Evolutionary conservation across 2,797 vertebrate species (phyloP).

Genomic region (Enteromius trimaculatus): DNA sequence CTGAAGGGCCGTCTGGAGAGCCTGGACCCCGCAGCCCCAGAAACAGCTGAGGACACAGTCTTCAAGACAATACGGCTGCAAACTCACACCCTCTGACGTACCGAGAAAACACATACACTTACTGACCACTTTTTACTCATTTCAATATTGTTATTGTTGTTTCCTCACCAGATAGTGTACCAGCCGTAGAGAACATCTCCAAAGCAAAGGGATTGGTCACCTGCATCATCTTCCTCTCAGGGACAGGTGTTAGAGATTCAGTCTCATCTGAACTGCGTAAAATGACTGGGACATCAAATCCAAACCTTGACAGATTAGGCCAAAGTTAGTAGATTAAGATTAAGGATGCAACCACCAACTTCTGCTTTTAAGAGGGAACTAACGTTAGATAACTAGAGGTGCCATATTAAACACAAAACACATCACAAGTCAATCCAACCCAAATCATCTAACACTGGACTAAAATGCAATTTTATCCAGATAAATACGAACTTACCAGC

Average conservation of each 20-base stretch:
- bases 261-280: slow-evolving; percentile 89
- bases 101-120: neutral
- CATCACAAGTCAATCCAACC: too few species aligned
- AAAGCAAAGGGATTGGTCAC: slow-evolving; percentile 93
- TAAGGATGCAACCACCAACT: neutral
- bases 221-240: slow-evolving; percentile 91
- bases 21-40: slow-evolving; percentile 91
- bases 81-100: slow-evolving; percentile 77
- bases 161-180: slow-evolving; percentile 83
- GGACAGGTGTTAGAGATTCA: slow-evolving; percentile 76
- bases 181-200: slow-evolving; percentile 75
- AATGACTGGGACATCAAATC: slow-evolving; percentile 92
- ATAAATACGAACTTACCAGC: slow-evolving; percentile 81
- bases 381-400: neutral
- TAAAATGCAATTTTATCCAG: neutral
- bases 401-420: neutral
- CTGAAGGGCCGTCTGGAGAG: slow-evolving; percentile 83
- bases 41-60: slow-evolving; percentile 88
- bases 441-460: neutral
- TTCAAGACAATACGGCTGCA: slow-evolving; percentile 86
- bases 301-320: slow-evolving; percentile 81
- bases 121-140: neutral
- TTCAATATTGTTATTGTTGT: neutral
- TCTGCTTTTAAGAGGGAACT: neutral
- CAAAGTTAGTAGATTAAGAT: neutral